These are phyloP conservation scores for Nyctibius bracteatus DNA, from an alignment of 2,113 vertebrate species.

Conservation along the genomic window DNA sequence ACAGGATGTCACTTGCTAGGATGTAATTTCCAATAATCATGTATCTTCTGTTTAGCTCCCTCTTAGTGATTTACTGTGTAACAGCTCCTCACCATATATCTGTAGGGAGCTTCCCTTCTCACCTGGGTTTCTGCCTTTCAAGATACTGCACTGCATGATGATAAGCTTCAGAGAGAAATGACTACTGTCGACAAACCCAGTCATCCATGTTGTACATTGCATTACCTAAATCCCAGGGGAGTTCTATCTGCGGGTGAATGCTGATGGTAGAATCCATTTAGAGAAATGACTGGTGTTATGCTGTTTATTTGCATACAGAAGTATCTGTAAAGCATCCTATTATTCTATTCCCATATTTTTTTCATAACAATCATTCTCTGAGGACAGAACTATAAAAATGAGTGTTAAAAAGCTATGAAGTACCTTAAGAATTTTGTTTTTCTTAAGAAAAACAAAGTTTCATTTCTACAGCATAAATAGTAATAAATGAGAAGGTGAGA, in stretches of 20 bases:
- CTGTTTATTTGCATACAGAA: constrained; percentile 21
- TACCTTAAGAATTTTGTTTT: neutral
- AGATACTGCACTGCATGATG: neutral
- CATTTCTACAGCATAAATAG: neutral
- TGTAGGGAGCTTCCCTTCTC: constrained; percentile 13
- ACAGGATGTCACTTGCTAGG: neutral
- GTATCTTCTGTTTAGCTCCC: neutral
- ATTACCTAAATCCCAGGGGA: constrained; percentile 24
- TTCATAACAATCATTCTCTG: neutral
- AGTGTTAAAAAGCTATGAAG: neutral
- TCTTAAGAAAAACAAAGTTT: neutral
- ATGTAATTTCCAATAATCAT: neutral
- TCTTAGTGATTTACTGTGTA: neutral
- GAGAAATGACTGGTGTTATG: neutral
- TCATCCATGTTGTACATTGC: constrained; percentile 23
- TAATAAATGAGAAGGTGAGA: neutral
- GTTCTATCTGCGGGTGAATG: neutral
- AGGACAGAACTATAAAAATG: neutral
- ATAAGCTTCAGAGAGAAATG: constrained; percentile 31
- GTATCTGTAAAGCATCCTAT: neutral
- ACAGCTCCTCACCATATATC: neutral
- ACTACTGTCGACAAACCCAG: constrained; percentile 5
- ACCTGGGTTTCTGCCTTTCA: constrained; percentile 15
- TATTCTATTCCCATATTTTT: neutral
- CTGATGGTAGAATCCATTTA: constrained; percentile 12